Conservation (phyloP, 2,888 invertebrate species). For the Hypomecis atomaria region DNA sequence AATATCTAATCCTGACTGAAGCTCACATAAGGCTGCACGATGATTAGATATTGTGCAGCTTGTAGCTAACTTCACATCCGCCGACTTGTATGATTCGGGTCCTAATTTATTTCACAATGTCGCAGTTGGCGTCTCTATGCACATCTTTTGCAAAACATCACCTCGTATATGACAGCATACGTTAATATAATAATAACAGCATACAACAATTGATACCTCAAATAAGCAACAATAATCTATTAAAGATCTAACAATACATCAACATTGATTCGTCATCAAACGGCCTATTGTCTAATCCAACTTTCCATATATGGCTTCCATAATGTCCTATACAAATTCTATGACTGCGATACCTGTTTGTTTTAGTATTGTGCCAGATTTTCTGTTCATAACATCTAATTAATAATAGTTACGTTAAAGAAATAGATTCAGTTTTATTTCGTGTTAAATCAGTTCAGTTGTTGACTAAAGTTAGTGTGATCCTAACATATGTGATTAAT, state of each 20-base stretch:
- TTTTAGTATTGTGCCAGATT: slow-evolving; percentile 20
- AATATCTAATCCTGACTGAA: no score
- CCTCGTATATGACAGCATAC: no score
- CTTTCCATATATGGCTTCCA: slow-evolving; percentile 25
- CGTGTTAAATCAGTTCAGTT: not conserved
- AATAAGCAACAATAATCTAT: slow-evolving; percentile 11
- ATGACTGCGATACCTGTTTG: slow-evolving; percentile 5
- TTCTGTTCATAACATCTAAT: slow-evolving; percentile 12
- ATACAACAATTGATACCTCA: not conserved
- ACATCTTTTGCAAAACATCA: no score
- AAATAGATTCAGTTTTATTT: not conserved
- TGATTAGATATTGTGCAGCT: no score
- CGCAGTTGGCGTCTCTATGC: no score
- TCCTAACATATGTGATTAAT: no score
- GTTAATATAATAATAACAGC: not conserved
- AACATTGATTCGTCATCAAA: slow-evolving; percentile 13
- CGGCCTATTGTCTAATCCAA: slow-evolving; percentile 30
- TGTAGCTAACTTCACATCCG: no score
- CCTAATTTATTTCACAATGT: no score
- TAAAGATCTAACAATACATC: slow-evolving; percentile 4
- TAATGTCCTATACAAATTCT: slow-evolving; percentile 37
- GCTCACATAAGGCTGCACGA: no score
- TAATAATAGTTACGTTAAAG: not conserved
- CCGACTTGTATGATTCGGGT: no score
- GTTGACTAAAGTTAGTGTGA: no score